A percentile compares a stretch with the other conserved stretches of the same genome.
phyloP scores from a whole-genome alignment of 2,113 vertebrate species.

The Mobula hypostoma region DNA sequence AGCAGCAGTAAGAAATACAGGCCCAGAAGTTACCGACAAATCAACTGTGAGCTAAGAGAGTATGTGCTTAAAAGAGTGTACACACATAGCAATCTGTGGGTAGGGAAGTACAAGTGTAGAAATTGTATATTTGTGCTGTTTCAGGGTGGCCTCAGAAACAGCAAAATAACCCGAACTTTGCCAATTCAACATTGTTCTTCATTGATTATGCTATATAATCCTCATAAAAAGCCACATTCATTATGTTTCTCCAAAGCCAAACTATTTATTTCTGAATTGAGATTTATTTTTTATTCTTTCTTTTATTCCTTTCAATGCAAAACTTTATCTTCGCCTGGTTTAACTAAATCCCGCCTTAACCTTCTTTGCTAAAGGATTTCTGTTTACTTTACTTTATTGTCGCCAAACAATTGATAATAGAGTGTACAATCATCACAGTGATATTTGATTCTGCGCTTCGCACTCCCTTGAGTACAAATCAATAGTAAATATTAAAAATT shows the following conservation, averaged over 20 bases:
- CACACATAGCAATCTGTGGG: not conserved
- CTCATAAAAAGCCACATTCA: not conserved
- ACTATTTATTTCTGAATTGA: not conserved
- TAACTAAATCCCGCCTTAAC: too few species aligned
- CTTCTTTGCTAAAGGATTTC: too few species aligned
- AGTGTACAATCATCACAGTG: too few species aligned
- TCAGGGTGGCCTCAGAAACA: not conserved
- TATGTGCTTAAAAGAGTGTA: not conserved
- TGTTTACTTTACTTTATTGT: too few species aligned
- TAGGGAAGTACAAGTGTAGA: not conserved
- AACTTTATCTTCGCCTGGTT: not conserved
- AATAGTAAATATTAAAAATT: too few species aligned
- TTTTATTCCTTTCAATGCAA: not conserved
- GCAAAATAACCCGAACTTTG: too few species aligned
- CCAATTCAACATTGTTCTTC: too few species aligned
- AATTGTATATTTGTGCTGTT: not conserved
- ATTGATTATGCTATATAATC: too few species aligned
- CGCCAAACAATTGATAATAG: too few species aligned
- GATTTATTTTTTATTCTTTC: not conserved
- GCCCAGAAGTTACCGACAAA: not conserved
- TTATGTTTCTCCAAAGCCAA: not conserved
- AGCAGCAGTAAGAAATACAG: not conserved
- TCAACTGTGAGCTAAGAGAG: not conserved
- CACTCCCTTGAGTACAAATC: too few species aligned
- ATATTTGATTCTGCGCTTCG: too few species aligned